Percentiles rank a stretch among this genome's conserved stretches.
phyloP scores from a whole-genome alignment of 2,797 vertebrate species.

The Protosalanx chinensis region DNA sequence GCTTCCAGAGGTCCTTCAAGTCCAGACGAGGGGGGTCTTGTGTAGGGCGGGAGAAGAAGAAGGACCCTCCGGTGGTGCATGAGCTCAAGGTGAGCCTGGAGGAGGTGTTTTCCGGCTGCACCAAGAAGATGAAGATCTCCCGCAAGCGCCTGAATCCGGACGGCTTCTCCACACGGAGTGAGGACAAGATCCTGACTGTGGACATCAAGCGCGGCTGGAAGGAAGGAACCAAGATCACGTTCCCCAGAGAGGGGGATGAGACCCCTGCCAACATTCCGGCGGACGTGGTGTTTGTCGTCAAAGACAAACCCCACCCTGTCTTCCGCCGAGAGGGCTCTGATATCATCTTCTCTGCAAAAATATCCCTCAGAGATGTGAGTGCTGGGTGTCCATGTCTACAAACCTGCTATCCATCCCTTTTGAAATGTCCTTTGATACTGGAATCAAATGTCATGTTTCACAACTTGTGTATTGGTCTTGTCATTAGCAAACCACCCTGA shows the following conservation, averaged over 20 bases:
- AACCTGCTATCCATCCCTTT: not conserved
- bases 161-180: constrained; percentile 83
- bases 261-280: constrained; percentile 91
- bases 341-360: constrained; percentile 83
- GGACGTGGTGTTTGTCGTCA: constrained; percentile 96
- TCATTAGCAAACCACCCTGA: not conserved
- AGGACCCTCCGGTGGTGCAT: constrained; percentile 92
- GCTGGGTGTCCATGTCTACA: constrained; percentile 5
- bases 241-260: constrained; percentile 95
- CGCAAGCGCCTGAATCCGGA: constrained; percentile 92
- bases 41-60: constrained; percentile 77
- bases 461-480: not conserved
- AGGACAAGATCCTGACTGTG: constrained; percentile 97
- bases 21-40: constrained; percentile 47
- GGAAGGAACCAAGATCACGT: constrained; percentile 98
- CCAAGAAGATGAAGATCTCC: constrained; percentile 97
- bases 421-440: not conserved
- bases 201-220: constrained; percentile 98
- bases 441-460: not conserved
- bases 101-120: constrained; percentile 92
- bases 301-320: constrained; percentile 90
- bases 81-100: constrained; percentile 95
- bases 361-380: constrained; percentile 88
- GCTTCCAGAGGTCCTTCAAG: constrained; percentile 72
- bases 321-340: constrained; percentile 94